phyloP scores from a whole-genome alignment of 2,113 vertebrate genomes.

The Columba livia region DNA sequence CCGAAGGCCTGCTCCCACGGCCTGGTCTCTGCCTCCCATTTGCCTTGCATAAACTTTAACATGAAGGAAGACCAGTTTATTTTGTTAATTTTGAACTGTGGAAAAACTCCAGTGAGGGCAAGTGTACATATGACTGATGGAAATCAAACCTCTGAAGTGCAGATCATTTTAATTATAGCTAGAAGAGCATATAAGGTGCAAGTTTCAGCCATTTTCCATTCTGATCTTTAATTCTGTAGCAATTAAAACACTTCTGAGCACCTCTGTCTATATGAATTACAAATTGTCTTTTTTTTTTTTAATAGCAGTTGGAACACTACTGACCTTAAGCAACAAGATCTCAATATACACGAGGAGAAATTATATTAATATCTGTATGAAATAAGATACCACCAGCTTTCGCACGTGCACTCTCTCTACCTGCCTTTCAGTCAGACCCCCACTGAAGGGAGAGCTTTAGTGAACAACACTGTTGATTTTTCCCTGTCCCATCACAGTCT shows the following conservation, averaged over 20 bases:
- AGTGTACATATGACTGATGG: neutral
- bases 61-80: neutral
- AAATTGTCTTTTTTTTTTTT: neutral
- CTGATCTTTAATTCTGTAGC: neutral
- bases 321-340: neutral
- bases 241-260: neutral
- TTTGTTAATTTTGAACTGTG: neutral
- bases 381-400: neutral
- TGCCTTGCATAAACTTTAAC: neutral
- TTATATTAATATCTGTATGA: neutral
- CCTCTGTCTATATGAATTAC: neutral
- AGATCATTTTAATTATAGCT: slow-evolving; percentile 49
- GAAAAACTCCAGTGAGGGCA: neutral
- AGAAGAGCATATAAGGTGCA: neutral
- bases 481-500: neutral
- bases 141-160: slow-evolving; percentile 40
- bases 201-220: slow-evolving; percentile 23
- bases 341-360: neutral
- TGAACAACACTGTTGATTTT: accelerated
- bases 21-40: neutral
- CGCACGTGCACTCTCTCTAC: accelerated
- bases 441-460: neutral
- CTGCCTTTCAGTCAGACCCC: neutral
- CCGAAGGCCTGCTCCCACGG: neutral
- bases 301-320: neutral